Percentiles rank a stretch among this genome's conserved stretches.
These are phyloP conservation scores for Thunnus albacares DNA, from an alignment of 2,797 vertebrate genomes.

Conservation along the genomic window DNA sequence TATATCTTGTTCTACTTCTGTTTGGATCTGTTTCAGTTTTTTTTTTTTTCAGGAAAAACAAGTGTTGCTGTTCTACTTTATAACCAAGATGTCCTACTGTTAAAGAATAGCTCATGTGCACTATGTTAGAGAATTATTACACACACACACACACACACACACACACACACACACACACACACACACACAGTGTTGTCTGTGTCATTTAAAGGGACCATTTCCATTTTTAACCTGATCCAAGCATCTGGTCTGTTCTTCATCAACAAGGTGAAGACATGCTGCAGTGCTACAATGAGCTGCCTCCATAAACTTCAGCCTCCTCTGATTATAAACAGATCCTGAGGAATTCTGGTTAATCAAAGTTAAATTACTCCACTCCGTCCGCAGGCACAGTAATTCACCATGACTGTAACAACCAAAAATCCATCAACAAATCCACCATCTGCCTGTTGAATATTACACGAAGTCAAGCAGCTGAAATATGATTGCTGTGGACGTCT, in stretches of 20 bases:
- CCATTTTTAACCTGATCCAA: neutral
- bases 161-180: neutral
- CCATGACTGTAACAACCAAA: neutral
- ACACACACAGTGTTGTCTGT: no score
- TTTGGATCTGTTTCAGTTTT: neutral
- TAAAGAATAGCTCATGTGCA: neutral
- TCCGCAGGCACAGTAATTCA: neutral
- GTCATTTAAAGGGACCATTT: neutral
- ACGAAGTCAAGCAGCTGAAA: slow-evolving; percentile 14
- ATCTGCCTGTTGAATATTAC: neutral
- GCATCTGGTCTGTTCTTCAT: slow-evolving; percentile 4
- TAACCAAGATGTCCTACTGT: neutral
- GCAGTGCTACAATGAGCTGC: neutral
- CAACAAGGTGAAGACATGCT: neutral
- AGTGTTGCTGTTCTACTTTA: neutral
- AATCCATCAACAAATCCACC: neutral
- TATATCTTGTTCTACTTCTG: neutral
- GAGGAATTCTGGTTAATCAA: neutral
- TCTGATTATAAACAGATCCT: neutral
- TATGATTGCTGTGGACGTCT: neutral
- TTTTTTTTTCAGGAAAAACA: neutral
- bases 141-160: neutral
- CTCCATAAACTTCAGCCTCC: neutral
- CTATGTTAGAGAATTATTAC: neutral
- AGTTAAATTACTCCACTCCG: neutral